Evolutionary conservation across 2,113 vertebrate genomes (phyloP), one percentile per base, ranked within the genome.

Genomic region (Clarias magur): DNA sequence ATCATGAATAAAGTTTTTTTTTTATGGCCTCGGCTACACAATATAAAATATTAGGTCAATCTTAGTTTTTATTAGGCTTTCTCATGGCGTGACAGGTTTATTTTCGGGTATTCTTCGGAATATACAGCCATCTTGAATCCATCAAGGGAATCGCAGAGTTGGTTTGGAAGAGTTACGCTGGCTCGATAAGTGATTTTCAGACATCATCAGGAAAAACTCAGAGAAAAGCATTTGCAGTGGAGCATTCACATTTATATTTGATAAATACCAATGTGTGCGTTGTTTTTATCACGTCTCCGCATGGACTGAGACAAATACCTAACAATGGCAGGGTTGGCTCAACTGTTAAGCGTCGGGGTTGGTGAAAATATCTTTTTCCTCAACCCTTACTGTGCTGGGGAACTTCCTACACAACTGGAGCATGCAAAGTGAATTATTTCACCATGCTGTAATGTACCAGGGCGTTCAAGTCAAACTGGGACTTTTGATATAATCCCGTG

Each of bases 1-100:
- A 80, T 70, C 78, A 70, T 80, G 85, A 81, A 86, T 86, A 86
- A n/a, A n/a, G n/a, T 68, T 38, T 38, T 38, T 86, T 86, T 65
- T 53, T 76, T 25, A 57, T 15, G 30, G 30, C 56, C 56, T 53
- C 48, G 56, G 62, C 25, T 12, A 25, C 56, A 82, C 68, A 27
- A 80, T 57, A 54, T 3, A 78, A 76, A 56, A 86, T 62, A 82
- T 23, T 70, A 13, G 30, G 65, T 59, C 78, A 70, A 48, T 56
- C 65, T 25, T 13, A 59, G 9, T 80, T 82, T 82, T 67, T 80
- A 68, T 57, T 67, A 59, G 54, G 21, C 76, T 80, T 80, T 80
- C 85, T 68, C 13, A 27, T 0, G 21, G 63, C 57, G 19, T 25
- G 75, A 57, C 42, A 80, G 63, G 42, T 86, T 56, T 38, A 68